A percentile compares a stretch with the other conserved stretches of the same genome.
Evolutionary conservation across 64 coral and sea anemone genomes (phyloP).

Genomic region (Montipora efflorescens): DNA sequence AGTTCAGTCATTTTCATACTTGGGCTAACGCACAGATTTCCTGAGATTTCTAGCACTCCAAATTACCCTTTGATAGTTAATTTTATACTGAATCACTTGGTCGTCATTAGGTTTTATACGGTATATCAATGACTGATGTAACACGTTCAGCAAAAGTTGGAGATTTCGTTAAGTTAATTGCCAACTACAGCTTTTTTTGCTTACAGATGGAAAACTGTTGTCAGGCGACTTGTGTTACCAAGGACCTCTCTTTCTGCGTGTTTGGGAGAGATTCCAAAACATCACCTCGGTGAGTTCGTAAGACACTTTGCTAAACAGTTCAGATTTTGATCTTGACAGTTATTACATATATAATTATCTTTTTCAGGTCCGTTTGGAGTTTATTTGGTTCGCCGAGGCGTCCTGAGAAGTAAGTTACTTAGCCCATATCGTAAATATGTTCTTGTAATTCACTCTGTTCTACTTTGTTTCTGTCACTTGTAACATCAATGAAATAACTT

Average conservation of each 20-base stretch:
- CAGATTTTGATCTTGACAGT: background rate
- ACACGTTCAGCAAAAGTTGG: background rate
- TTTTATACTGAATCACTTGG: no score
- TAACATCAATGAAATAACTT: background rate
- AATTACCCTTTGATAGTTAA: no score
- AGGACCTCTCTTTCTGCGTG: slow-evolving; percentile 75
- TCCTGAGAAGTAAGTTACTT: slow-evolving; percentile 49
- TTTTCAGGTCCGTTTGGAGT: slow-evolving; percentile 80
- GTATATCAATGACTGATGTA: no score
- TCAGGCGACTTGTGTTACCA: slow-evolving; percentile 61
- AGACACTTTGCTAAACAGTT: no score
- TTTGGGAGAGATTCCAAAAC: slow-evolving; percentile 89
- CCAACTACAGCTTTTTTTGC: background rate
- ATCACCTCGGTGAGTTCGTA: slow-evolving; percentile 65
- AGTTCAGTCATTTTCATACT: no score
- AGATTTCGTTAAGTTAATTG: background rate
- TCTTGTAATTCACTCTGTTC: no score
- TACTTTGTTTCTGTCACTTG: no score
- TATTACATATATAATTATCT: background rate
- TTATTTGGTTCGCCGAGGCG: slow-evolving; percentile 72
- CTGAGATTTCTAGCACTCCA: no score
- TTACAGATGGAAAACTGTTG: slow-evolving; percentile 89
- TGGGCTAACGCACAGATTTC: no score
- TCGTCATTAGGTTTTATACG: no score
- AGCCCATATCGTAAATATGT: no score